Conservation (phyloP, 2,888 invertebrate species). For the Flexamia atlantica region DNA sequence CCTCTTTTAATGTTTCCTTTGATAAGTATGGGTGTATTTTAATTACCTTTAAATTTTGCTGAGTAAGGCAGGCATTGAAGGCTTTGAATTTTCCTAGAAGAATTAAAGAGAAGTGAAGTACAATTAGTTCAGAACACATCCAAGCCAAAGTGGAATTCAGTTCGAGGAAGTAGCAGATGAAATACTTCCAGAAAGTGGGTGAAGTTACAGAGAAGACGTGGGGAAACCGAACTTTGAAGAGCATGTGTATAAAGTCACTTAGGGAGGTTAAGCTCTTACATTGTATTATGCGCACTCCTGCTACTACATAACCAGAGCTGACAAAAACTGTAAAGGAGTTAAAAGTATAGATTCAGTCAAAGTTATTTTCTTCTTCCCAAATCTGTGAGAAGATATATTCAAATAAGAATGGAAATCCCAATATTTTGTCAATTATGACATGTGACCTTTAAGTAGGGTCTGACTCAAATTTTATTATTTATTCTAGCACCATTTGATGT, state of each 20-base stretch:
- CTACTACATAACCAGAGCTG: background rate
- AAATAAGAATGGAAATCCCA: too few species aligned
- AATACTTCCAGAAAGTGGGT: constrained; percentile 14
- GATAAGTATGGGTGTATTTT: too few species aligned
- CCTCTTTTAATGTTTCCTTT: too few species aligned
- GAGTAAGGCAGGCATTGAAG: background rate
- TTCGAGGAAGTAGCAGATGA: constrained; percentile 1
- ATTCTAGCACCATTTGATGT: too few species aligned
- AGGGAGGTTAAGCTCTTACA: background rate
- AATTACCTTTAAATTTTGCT: constrained; percentile 8
- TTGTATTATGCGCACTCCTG: constrained; percentile 8
- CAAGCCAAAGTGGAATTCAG: background rate
- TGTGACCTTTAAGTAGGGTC: too few species aligned
- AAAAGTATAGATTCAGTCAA: too few species aligned
- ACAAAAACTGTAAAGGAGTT: background rate
- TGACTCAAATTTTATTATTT: too few species aligned
- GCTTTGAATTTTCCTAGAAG: constrained; percentile 9
- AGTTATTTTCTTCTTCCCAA: too few species aligned
- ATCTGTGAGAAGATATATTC: too few species aligned
- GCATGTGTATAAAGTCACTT: background rate
- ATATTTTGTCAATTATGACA: too few species aligned
- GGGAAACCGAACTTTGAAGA: constrained; percentile 30
- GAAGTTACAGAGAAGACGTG: constrained; percentile 3
- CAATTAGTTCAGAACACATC: background rate
- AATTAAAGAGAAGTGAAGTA: background rate